Evolutionary conservation across 35 echinoderm and acorn worm genomes (phyloP), one percentile per base, ranked within the genome.

Genomic region (Ophioderma brevispina): DNA sequence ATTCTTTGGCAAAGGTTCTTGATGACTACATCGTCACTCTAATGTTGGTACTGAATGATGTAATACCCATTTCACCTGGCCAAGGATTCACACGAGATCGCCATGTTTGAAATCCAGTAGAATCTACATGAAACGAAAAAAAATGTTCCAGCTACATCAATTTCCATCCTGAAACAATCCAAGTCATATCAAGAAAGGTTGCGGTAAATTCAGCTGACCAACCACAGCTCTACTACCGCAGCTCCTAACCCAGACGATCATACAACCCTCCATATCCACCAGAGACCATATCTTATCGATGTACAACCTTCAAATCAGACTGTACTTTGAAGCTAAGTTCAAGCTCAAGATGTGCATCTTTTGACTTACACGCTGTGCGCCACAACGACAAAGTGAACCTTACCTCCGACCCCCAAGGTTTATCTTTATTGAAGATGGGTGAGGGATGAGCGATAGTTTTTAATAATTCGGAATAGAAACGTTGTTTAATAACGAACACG

Each of bases 121-220:
- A 31, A 11, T 83, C 81, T 32, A 32, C 32, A 15, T 83, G 31
- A 31, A 49, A 25, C 3, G 40, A 43, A 43, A 46, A 39, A 13
- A n/a, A n/a, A n/a, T n/a, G 18, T 32, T 38, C 33, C 0, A 43
- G 40, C 42, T 49, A 83, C 40, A 21, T 83, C 25, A 32, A 31
- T 23, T 83, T 83, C 28, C 39, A 83, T 33, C 81, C 81, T 46
- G 50, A 83, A 28, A 40, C 50, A 32, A 43, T 40, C 19, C 41
- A 39, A 32, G 25, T 83, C 81, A 46, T 83, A 21, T 83, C 25
- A 40, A 83, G 31, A 40, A 83, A 83, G 81, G 81, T 32, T 83
- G 23, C 40, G 81, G 40, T 32, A 83, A 46, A 25, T 83, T 43
- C 31, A 43, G 52, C 81, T 83, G 41, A n/a, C 33, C 52, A 39